phyloP scores from a whole-genome alignment of 2,113 vertebrate species.

The Phodopus roborovskii region DNA sequence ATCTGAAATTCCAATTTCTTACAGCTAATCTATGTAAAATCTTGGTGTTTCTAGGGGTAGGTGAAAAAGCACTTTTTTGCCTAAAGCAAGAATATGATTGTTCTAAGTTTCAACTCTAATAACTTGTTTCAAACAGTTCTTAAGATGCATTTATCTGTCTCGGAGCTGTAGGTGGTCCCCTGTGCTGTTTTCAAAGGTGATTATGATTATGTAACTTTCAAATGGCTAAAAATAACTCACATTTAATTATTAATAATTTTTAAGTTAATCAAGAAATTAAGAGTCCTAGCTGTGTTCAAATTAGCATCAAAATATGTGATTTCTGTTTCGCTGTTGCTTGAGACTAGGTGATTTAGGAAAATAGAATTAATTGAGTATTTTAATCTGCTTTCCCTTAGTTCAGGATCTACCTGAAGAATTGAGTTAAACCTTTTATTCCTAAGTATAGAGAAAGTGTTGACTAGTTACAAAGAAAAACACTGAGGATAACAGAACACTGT shows the following conservation, averaged over 20 bases:
- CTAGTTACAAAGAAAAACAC: neutral
- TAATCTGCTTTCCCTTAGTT: neutral
- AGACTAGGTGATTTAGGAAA: slow-evolving; percentile 31
- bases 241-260: neutral
- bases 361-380: neutral
- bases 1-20: slow-evolving; percentile 19
- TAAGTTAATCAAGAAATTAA: slow-evolving; percentile 52
- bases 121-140: slow-evolving; percentile 29
- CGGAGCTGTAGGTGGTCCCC: neutral
- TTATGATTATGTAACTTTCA: neutral
- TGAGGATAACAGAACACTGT: neutral
- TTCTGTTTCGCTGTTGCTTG: slow-evolving; percentile 3
- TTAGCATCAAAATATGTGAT: neutral
- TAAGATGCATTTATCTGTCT: neutral
- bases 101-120: slow-evolving; percentile 1
- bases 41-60: neutral
- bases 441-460: neutral
- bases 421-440: neutral
- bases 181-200: slow-evolving; percentile 35
- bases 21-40: neutral
- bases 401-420: slow-evolving; percentile 21
- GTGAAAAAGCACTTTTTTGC: neutral
- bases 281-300: neutral
- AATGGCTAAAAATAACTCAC: neutral
- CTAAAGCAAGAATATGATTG: slow-evolving; percentile 23